A percentile compares a stretch with the other conserved stretches of the same genome.
phyloP scores from a whole-genome alignment of 2,113 vertebrate species.

The Actenoides lindsayi region DNA sequence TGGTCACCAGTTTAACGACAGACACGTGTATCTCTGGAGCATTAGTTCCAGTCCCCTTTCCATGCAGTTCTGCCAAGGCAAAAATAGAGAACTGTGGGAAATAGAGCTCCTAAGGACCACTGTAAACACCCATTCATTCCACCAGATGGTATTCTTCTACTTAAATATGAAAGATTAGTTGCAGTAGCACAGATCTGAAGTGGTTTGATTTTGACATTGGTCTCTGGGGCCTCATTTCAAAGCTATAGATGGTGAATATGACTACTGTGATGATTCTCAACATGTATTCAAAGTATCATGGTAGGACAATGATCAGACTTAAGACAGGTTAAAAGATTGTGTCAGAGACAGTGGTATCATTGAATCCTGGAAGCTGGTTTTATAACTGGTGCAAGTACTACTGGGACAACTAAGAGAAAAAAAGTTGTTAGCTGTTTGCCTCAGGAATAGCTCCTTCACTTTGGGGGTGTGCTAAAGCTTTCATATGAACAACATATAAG shows the following conservation, averaged over 20 bases:
- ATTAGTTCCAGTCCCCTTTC: neutral
- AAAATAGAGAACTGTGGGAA: neutral
- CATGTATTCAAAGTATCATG: neutral
- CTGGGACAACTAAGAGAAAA: neutral
- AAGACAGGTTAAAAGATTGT: neutral
- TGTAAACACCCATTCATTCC: neutral
- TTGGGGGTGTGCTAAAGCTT: neutral
- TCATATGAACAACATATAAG: too few species aligned
- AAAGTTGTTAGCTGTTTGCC: neutral
- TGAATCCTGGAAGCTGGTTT: neutral
- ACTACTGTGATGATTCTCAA: neutral
- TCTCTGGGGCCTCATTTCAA: neutral
- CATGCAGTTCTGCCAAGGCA: neutral
- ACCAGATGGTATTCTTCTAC: conserved; percentile 5
- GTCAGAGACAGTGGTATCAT: neutral
- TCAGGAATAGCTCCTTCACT: neutral
- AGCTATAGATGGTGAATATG: neutral
- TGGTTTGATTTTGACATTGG: neutral
- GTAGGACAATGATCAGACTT: neutral
- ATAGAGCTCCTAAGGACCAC: neutral
- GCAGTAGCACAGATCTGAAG: neutral
- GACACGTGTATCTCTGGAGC: neutral
- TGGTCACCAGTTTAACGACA: neutral
- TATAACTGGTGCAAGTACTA: neutral
- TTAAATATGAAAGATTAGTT: neutral